Base-by-base conservation (phyloP, 2,113 vertebrate species). In the Bucco capensis region DNA sequence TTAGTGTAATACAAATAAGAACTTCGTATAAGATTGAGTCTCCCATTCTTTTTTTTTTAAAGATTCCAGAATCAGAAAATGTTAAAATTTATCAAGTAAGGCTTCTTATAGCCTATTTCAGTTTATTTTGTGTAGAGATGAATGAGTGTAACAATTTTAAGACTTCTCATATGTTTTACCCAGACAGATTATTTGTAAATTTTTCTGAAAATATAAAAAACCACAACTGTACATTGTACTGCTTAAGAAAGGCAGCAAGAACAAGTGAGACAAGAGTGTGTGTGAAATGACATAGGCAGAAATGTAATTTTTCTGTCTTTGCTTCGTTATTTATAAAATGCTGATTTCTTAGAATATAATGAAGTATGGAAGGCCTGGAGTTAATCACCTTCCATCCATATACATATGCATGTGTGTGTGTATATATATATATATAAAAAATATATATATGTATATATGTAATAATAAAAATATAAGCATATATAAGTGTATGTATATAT, bases 401-500 rank as follows among this genome's bases (percentile, higher is more conserved):
- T 12, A 14, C 12, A 40, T 7, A 14, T 58, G 37, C 6, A 5
- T n/a, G 16, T n/a, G 19, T 2, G 1, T 3, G 5, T 4, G 0
- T 13, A n/a, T 46, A 7, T 12, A 31, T 50, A n/a, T n/a, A n/a
- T n/a, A 10, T 33, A 6, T 6, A 19, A n/a, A n/a, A n/a, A n/a
- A n/a, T 33, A 42, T 17, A 53, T 16, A 9, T 12, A 14, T 15
- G 40, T 7, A 14, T 58, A 49, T 8, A 5, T n/a, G 16, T n/a
- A 56, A 56, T n/a, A 33, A n/a, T 22, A 56, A n/a, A n/a, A 56
- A 23, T 33, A 27, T 13, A 8, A 38, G 17, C 3, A 8, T 37
- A 27, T 38, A 22, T 70, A 70, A 9, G 19, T 2, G 1, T 3
- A 5, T 4, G 0, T 13, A n/a, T 46, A 7, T 12, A 31, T 50